Base-by-base conservation (phyloP, 1,140 invertebrate genomes). In the Lycorma delicatula region DNA sequence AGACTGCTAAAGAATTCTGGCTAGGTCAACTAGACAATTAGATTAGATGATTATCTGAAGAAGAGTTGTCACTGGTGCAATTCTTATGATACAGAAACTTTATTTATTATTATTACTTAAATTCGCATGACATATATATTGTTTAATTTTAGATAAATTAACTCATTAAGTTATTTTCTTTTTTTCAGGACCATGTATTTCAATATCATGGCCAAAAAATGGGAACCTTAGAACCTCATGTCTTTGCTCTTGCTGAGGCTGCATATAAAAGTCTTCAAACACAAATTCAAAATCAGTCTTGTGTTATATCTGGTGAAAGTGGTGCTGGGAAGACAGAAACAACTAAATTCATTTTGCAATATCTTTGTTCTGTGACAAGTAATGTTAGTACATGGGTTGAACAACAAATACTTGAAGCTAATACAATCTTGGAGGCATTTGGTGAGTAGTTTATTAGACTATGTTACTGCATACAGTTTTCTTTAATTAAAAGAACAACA, bases 281-380 rank as follows among this genome's bases (percentile, higher is more conserved):
- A 41, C 71, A 72, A n/a, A 75, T 67, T n/a, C 60, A 68, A 56
- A 81, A 83, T 68, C 89, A 98, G 75, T 95, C 92, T 31, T 91
- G 95, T 67, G 91, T 99, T 20, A 98, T 98, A 77, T 95, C 91
- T 36, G 96, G 96, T 1, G 97, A 99, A 74, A 95, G 91, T 63
- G 97, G 97, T 1, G 93, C 96, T 12, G 97, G 97, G 20, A 98
- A 98, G 78, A 97, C 94, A 0, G 93, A 97, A 73, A 93, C 87
- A 25, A 97, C 93, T 2, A 94, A 96, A 74, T 89, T 97, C 67
- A 94, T 97, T 59, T 74, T 97, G 29, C 92, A 97, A 70, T 97
- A 97, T 75, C 73, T 97, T 22, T 97, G 93, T 75, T 89, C 91
- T 6, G 90, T 96, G 0, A 92, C 88, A 7, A 87, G 86, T 60